These are phyloP conservation scores for Gallirallus australis DNA, from an alignment of 2,797 vertebrate species.

Conservation along the genomic window DNA sequence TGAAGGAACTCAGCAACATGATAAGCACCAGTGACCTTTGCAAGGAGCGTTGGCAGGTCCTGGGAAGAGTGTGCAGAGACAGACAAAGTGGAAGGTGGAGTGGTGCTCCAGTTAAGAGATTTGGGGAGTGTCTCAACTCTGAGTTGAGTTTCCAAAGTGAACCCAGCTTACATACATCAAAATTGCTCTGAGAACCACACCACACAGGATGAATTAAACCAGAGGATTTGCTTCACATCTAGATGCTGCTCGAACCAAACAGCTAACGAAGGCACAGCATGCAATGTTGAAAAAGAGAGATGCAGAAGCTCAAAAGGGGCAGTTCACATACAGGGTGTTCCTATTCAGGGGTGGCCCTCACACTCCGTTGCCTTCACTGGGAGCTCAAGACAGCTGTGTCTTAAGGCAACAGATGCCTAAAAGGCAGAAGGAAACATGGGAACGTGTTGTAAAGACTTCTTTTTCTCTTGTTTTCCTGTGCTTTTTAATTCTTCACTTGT, in stretches of 20 bases:
- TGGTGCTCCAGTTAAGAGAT: not conserved
- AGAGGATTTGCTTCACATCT: not conserved
- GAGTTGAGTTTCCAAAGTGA: not conserved
- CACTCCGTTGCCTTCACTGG: not conserved
- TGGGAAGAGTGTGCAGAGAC: accelerated
- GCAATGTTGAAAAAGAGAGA: accelerated
- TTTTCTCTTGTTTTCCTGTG: not conserved
- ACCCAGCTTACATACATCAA: not conserved
- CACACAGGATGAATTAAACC: not conserved
- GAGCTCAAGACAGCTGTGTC: not conserved
- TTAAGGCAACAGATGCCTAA: not conserved
- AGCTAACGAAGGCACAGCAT: accelerated
- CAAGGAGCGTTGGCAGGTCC: not conserved
- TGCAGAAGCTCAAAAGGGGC: not conserved
- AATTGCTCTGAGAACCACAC: not conserved
- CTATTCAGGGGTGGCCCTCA: not conserved
- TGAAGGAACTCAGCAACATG: not conserved
- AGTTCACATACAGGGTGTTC: not conserved
- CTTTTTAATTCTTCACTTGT: not conserved
- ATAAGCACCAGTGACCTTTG: not conserved
- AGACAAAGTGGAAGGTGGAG: not conserved
- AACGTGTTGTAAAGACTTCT: not conserved
- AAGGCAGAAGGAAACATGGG: not conserved
- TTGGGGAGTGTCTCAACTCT: not conserved
- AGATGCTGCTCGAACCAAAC: not conserved